Conservation (phyloP, 1,140 invertebrate genomes). For the Phthorimaea operculella region DNA sequence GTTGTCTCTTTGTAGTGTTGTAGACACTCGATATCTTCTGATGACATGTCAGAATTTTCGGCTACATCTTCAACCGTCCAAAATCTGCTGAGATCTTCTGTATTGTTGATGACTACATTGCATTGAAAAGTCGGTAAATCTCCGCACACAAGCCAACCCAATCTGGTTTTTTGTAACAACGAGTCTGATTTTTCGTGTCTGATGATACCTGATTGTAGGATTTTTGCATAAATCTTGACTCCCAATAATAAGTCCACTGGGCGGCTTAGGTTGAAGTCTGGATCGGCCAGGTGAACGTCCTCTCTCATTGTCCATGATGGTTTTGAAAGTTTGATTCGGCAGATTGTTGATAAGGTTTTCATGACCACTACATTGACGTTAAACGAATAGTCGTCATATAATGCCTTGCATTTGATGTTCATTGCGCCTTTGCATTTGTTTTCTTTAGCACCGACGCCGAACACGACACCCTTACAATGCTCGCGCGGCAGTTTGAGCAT, state of each 20-base stretch:
- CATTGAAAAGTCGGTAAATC: background rate
- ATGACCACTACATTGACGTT: background rate
- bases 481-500: background rate
- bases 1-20: background rate
- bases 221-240: slow-evolving; percentile 1
- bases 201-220: background rate
- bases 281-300: background rate
- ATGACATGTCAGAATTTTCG: slow-evolving; percentile 1
- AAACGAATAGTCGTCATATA: background rate
- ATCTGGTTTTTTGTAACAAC: background rate
- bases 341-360: background rate
- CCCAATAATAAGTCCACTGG: slow-evolving; percentile 1
- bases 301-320: slow-evolving; percentile 1
- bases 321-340: slow-evolving; percentile 1
- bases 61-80: slow-evolving; percentile 1
- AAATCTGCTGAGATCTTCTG: background rate
- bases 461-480: slow-evolving; percentile 2
- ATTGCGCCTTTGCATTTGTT: slow-evolving; percentile 2
- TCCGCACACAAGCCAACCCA: slow-evolving; percentile 1
- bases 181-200: background rate
- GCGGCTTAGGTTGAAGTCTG: background rate
- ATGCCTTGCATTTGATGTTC: background rate
- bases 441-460: slow-evolving; percentile 1
- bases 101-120: slow-evolving; percentile 3
- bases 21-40: background rate